A percentile compares a stretch with the other conserved stretches of the same genome.
phyloP scores from a whole-genome alignment of 2,797 vertebrate species.

The Columba guinea region DNA sequence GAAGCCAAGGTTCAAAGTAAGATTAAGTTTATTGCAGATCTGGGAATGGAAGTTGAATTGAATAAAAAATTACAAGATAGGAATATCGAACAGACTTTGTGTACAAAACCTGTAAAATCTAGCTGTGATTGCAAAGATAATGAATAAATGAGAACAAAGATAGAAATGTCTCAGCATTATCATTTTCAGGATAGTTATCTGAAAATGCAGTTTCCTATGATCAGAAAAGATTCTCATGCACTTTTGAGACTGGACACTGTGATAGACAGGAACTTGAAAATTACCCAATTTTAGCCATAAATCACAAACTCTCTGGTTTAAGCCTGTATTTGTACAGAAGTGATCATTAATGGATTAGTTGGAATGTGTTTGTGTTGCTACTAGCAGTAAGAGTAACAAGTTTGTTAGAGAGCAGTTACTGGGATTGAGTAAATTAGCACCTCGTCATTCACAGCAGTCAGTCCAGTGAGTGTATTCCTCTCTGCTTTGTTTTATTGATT shows the following conservation, averaged over 20 bases:
- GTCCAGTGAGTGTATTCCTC: not conserved
- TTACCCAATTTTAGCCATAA: not conserved
- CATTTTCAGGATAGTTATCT: not conserved
- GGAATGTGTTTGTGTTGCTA: not conserved
- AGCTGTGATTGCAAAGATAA: not conserved
- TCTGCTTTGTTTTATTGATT: conserved; percentile 16
- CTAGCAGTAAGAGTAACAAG: not conserved
- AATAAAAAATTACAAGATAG: not conserved
- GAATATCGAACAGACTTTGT: not conserved
- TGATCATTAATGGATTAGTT: not conserved
- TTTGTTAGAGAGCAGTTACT: conserved; percentile 1
- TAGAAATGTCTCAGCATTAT: not conserved
- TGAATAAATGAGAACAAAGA: not conserved
- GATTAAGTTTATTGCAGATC: not conserved
- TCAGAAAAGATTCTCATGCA: not conserved
- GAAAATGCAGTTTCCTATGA: not conserved
- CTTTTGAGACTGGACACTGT: not conserved
- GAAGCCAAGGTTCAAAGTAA: not conserved
- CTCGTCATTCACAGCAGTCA: not conserved
- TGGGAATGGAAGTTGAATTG: not conserved
- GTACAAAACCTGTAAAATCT: not conserved
- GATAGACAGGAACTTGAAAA: not conserved
- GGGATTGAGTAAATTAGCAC: not conserved
- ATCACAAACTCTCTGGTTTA: not conserved
- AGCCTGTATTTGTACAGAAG: not conserved